Percentiles rank a stretch among this genome's conserved stretches.
Conservation (phyloP, 2,797 vertebrate species). For the Sebastes reedi region DNA sequence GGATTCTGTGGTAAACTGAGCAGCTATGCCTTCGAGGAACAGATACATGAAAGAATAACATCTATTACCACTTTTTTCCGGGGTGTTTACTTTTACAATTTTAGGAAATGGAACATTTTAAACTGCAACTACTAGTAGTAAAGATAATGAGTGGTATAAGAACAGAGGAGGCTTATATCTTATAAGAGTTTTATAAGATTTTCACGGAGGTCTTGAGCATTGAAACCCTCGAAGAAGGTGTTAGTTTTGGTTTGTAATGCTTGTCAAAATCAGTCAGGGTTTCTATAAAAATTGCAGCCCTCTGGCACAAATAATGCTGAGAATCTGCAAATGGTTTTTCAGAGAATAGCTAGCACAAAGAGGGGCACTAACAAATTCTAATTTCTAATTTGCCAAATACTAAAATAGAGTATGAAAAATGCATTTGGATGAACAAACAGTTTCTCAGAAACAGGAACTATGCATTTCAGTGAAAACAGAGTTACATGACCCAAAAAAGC, state of each 20-base stretch:
- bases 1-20: neutral
- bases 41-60: neutral
- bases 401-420: constrained; percentile 1
- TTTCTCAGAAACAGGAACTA: constrained; percentile 32
- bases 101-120: neutral
- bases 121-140: neutral
- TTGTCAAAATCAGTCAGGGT: neutral
- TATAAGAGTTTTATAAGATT: neutral
- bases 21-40: neutral
- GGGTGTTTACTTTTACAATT: neutral
- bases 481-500: neutral
- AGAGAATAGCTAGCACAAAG: neutral
- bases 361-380: neutral
- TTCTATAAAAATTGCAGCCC: neutral
- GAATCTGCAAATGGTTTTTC: constrained; percentile 7
- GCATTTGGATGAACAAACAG: neutral
- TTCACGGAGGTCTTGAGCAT: neutral
- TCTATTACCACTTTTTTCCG: neutral
- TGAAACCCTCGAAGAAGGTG: neutral
- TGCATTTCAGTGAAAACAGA: constrained; percentile 27
- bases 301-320: neutral
- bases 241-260: constrained; percentile 10
- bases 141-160: neutral
- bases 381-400: neutral
- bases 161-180: neutral